Evolutionary conservation across 2,797 vertebrate genomes (phyloP).

Genomic region (Typhlichthys subterraneus): DNA sequence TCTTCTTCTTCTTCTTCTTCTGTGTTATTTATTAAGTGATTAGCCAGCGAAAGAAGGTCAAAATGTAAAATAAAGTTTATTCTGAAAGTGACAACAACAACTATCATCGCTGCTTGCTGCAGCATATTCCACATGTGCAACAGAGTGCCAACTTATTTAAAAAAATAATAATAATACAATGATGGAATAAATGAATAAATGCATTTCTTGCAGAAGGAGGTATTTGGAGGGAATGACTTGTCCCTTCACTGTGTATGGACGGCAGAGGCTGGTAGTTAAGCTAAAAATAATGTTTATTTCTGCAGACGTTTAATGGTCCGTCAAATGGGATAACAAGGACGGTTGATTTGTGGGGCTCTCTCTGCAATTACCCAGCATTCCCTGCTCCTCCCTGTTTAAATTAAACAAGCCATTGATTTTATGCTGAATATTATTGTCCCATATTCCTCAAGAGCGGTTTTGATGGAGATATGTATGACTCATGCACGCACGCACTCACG

Average conservation of each 20-base stretch:
- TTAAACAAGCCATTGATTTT: constrained; percentile 87
- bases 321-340: constrained; percentile 85
- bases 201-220: too few relatives aligned
- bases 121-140: not conserved
- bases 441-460: constrained; percentile 72
- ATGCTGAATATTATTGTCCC: constrained; percentile 80
- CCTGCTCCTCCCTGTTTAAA: constrained; percentile 79
- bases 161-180: too few relatives aligned
- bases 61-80: not conserved
- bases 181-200: constrained; percentile 32
- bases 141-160: not conserved
- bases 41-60: constrained; percentile 6
- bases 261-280: constrained; percentile 63
- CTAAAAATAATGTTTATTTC: constrained; percentile 81
- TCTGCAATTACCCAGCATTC: constrained; percentile 81
- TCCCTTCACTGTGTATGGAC: constrained; percentile 37
- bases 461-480: constrained; percentile 67
- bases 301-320: constrained; percentile 80
- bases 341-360: constrained; percentile 79
- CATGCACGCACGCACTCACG: constrained; percentile 26
- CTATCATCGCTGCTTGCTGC: constrained; percentile 1
- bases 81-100: not conserved
- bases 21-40: not conserved
- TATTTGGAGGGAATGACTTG: constrained; percentile 42
- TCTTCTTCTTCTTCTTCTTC: too few relatives aligned